Evolutionary conservation across 2,797 vertebrate genomes (phyloP).

Genomic region (Falco berigora): DNA sequence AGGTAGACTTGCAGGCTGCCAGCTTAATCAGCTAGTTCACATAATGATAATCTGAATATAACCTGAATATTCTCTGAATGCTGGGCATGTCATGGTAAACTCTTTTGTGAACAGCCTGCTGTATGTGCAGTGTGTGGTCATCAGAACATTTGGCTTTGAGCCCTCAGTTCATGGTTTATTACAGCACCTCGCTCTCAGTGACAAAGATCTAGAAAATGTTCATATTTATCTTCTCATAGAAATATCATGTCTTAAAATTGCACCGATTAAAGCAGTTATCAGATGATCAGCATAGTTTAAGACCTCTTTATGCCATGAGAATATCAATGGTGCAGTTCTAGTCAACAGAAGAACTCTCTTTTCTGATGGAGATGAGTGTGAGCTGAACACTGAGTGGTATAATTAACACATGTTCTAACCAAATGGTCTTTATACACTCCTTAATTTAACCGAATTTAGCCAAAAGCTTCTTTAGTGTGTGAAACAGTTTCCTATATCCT

Average conservation of each 20-base stretch:
- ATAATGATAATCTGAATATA: no score
- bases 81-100: neutral
- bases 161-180: neutral
- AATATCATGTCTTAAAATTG: neutral
- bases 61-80: neutral
- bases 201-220: neutral
- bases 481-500: neutral
- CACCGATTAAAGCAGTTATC: neutral
- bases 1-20: neutral
- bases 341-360: neutral
- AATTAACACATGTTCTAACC: neutral
- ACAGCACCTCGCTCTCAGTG: neutral
- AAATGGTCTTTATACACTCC: neutral
- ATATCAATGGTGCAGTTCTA: neutral
- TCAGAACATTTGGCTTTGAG: neutral
- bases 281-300: neutral
- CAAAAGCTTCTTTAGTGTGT: neutral
- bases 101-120: neutral
- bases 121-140: neutral
- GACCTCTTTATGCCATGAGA: neutral
- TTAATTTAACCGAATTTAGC: neutral
- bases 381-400: neutral
- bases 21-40: neutral
- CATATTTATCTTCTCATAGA: neutral
- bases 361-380: neutral